Evolutionary conservation across 2,888 invertebrate genomes (phyloP).

Genomic region (Bembecia ichneumoniformis): DNA sequence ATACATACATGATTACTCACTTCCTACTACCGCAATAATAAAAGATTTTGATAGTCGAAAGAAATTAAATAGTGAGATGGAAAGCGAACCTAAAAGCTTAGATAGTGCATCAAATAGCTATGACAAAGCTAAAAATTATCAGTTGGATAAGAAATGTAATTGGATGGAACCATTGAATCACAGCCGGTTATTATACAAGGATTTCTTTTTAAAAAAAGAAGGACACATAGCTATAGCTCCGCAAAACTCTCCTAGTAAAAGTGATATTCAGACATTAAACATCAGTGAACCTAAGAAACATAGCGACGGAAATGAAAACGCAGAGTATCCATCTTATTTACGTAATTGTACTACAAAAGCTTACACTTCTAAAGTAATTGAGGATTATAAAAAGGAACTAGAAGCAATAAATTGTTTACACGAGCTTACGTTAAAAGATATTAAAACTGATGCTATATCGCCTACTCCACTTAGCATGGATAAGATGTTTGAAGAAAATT

Average conservation of each 20-base stretch:
- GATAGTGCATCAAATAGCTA: conserved; percentile 41
- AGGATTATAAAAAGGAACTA: conserved; percentile 66
- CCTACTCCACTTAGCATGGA: conserved; percentile 59
- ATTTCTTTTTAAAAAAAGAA: conserved; percentile 59
- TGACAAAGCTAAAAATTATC: conserved; percentile 34
- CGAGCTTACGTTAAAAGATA: conserved; percentile 61
- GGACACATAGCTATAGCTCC: conserved; percentile 49
- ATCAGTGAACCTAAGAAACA: conserved; percentile 20
- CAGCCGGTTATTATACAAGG: conserved; percentile 60
- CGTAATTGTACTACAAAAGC: conserved; percentile 59
- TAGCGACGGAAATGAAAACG: conserved; percentile 11
- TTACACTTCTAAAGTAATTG: conserved; percentile 66
- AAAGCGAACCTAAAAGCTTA: conserved; percentile 50
- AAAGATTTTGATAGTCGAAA: conserved; percentile 32
- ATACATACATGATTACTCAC: conserved; percentile 38
- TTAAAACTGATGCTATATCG: conserved; percentile 54
- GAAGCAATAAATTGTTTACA: conserved; percentile 63
- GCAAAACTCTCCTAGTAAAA: conserved; percentile 48
- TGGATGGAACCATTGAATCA: conserved; percentile 55
- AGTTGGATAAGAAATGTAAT: conserved; percentile 30
- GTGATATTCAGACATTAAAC: conserved; percentile 17
- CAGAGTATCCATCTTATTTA: conserved; percentile 58
- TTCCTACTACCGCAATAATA: conserved; percentile 37
- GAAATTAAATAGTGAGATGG: conserved; percentile 14
- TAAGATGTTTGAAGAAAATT: conserved; percentile 53